Conservation (phyloP, 2,888 invertebrate genomes). For the Drosophila mimica region DNA sequence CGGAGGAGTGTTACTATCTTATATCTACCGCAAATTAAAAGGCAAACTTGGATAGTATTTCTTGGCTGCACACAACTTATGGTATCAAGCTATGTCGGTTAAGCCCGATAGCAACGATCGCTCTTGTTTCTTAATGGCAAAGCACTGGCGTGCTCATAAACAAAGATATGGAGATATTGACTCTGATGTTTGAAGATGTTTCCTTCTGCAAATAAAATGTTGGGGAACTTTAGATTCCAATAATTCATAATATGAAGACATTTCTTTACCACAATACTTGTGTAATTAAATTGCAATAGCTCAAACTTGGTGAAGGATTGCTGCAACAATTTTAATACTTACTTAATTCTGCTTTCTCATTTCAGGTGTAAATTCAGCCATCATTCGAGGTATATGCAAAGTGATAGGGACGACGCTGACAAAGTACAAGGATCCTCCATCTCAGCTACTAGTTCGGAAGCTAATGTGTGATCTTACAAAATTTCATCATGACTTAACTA, state of each 20-base stretch:
- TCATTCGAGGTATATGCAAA: conserved; percentile 92
- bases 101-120: too few species aligned
- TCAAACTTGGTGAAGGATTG: neutral
- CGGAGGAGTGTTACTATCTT: too few species aligned
- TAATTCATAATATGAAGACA: neutral
- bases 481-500: conserved; percentile 89
- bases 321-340: neutral
- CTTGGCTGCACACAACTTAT: too few species aligned
- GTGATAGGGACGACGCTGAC: conserved; percentile 91
- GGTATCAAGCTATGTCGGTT: too few species aligned
- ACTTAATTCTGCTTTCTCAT: conserved; percentile 42
- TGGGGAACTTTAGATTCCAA: neutral
- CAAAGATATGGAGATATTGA: too few species aligned
- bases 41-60: too few species aligned
- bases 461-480: conserved; percentile 89
- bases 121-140: too few species aligned
- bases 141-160: too few species aligned
- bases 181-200: too few species aligned
- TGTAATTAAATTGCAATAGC: too few species aligned
- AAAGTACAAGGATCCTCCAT: conserved; percentile 92
- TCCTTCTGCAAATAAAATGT: too few species aligned
- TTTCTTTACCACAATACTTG: neutral
- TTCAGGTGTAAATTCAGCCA: conserved; percentile 91
- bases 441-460: conserved; percentile 90
- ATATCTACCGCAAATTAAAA: too few species aligned